Evolutionary conservation across 2,888 invertebrate species (phyloP), one percentile per base, ranked within the genome.

Genomic region (Ferdinandea cuprea): DNA sequence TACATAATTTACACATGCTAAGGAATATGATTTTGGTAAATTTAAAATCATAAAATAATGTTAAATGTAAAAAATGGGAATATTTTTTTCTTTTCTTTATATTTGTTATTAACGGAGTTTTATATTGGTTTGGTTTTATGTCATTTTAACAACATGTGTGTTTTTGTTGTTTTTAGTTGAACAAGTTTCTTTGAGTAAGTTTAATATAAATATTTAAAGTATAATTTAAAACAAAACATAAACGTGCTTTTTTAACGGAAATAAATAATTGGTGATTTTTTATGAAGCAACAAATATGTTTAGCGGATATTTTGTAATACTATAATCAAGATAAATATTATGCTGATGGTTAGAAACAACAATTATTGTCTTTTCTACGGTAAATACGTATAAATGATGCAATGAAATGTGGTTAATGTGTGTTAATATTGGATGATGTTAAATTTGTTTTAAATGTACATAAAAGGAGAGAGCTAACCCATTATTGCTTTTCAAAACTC

Each of bases 201-300:
- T 78, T 30, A 25, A 42, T 66, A 25, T 56, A 56, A n/a, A 30
- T 59, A 11, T 44, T 2, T 17, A 19, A 44, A 44, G 9, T 72
- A 40, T 58, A 80, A 73, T 69, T 77, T 79, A 61, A 73, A 78
- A 78, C 50, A 71, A 19, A 79, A 83, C 78, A 83, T 78, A 78
- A 72, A 83, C 83, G 72, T 83, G 83, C 83, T 46, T 72, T 72
- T 40, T 72, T 61, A 68, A 77, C 66, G 81, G 71, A 76, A 71
- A 72, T 79, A 85, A 72, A 85, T 80, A 86, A 86, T 86, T 86
- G 85, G 86, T 86, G 85, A 86, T 86, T 86, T 86, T 85, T 85
- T 81, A 74, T 58, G 68, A 77, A 73, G 68, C 52, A 52, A 71
- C 61, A 65, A 7, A 68, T 46, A 54, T 42, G 50, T 58, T 63